These are phyloP conservation scores for Fregata magnificens DNA, from an alignment of 2,113 vertebrate genomes.

Conservation along the genomic window DNA sequence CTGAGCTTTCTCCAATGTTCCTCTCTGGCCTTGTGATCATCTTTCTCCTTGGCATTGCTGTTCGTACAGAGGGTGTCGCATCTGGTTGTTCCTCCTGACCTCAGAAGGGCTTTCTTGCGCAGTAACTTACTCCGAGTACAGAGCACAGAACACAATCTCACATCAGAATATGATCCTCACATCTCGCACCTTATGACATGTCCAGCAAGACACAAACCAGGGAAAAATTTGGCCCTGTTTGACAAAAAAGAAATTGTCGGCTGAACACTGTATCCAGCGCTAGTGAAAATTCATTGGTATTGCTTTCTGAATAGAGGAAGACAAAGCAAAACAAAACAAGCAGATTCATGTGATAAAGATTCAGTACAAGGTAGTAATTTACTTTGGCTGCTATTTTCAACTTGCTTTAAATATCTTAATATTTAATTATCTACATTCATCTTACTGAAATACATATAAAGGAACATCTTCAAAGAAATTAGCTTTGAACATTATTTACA, in stretches of 20 bases:
- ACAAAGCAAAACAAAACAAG: not conserved
- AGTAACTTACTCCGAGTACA: not conserved
- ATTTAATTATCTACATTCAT: constrained; percentile 51
- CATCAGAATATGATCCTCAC: not conserved
- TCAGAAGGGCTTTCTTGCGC: not conserved
- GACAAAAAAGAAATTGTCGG: not conserved
- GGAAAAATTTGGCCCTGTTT: not conserved
- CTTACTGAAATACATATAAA: constrained; percentile 34
- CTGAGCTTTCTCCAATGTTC: not conserved
- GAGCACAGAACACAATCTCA: not conserved
- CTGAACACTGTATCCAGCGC: not conserved
- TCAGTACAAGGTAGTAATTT: constrained; percentile 40
- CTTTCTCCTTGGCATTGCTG: not conserved
- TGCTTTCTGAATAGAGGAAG: not conserved
- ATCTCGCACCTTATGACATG: not conserved
- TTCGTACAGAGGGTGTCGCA: not conserved
- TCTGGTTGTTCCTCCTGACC: not conserved
- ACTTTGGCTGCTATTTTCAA: not conserved
- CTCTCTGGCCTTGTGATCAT: not conserved
- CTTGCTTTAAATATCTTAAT: constrained; percentile 64
- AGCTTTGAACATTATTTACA: constrained; percentile 66
- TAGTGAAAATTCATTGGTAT: not conserved
- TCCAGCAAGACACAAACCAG: not conserved
- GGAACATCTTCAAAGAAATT: constrained; percentile 50
- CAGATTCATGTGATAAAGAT: not conserved